A percentile compares a stretch with the other conserved stretches of the same genome.
phyloP scores from a whole-genome alignment of 92 coral and sea anemone genomes.

The Blastomussa wellsi region DNA sequence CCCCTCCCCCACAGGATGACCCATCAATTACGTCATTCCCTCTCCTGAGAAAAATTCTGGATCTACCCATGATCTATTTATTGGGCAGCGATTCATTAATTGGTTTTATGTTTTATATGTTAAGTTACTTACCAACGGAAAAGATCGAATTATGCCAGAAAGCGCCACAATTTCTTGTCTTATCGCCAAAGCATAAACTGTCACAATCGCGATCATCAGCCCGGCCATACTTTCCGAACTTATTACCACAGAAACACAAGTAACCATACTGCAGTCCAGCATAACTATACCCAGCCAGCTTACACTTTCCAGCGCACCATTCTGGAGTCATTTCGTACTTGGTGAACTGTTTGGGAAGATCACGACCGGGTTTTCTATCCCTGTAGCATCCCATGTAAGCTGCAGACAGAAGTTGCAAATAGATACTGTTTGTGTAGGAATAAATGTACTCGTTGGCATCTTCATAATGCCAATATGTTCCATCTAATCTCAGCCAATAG shows the following conservation, averaged over 20 bases:
- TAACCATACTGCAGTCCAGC: constrained; percentile 97
- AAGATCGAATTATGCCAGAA: constrained; percentile 98
- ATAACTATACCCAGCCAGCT: constrained; percentile 83
- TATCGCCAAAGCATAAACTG: constrained; percentile 93
- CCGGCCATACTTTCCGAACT: constrained; percentile 82
- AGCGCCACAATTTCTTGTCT: constrained; percentile 80
- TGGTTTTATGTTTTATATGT: neutral
- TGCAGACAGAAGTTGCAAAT: constrained; percentile 9
- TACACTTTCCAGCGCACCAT: constrained; percentile 95
- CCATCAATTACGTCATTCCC: too few species aligned
- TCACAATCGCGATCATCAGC: constrained; percentile 76
- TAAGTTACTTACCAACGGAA: constrained; percentile 76
- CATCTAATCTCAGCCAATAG: neutral
- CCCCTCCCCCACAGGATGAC: too few species aligned
- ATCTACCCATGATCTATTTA: too few species aligned
- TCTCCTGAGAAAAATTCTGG: too few species aligned
- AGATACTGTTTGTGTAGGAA: neutral
- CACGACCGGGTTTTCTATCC: constrained; percentile 89
- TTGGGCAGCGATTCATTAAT: too few species aligned
- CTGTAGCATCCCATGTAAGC: constrained; percentile 93
- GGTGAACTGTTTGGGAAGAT: constrained; percentile 81
- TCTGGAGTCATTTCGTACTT: constrained; percentile 98
- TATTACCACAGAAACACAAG: constrained; percentile 96
- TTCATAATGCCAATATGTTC: neutral
- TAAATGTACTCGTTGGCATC: neutral